Evolutionary conservation across 2,113 vertebrate species (phyloP), one percentile per base, ranked within the genome.

Genomic region (Micromys minutus): DNA sequence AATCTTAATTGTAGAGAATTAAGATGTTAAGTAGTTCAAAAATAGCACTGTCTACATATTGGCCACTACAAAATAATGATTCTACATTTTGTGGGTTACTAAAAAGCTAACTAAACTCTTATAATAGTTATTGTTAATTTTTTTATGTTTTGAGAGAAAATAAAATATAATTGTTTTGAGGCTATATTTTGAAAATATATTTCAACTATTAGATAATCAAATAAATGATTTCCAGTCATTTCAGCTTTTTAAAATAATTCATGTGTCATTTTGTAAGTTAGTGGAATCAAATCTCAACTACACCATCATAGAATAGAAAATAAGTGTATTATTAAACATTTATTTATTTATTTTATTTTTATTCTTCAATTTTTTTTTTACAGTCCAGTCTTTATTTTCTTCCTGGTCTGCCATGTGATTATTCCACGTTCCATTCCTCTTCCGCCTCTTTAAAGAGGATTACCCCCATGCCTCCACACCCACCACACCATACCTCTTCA

Each of bases 1-100:
- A 91, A 12, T 74, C 86, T 72, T 79, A 80, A 29, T 79, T 29
- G 29, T 84, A 21, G 77, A 89, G 29, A 36, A 69, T 89, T 94
- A 89, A 83, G 94, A 90, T 63, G 31, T 89, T 31, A 90, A 93
- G 75, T 34, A 71, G 45, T 31, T 31, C 89, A 77, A 95, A 95
- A 89, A 89, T 52, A 87, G 31, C 42, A 36, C 12, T 26, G 47
- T 75, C 8, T 91, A 87, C 4, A 75, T 26, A 91, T 75, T 69
- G 7, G 7, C 17, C 39, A 69, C 6, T 61, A 12, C 63, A 72
- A n/a, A n/a, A 92, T 57, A 69, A 52, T 81, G 39, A 93, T 71
- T 57, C 92, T 89, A 91, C 80, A 42, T 94, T 95, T 94, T 69
- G 26, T 72, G 16, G 29, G 12, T 89, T 90, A 81, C 81, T 86